Conservation (phyloP, 2,888 invertebrate genomes). For the Drosophila picticornis region DNA sequence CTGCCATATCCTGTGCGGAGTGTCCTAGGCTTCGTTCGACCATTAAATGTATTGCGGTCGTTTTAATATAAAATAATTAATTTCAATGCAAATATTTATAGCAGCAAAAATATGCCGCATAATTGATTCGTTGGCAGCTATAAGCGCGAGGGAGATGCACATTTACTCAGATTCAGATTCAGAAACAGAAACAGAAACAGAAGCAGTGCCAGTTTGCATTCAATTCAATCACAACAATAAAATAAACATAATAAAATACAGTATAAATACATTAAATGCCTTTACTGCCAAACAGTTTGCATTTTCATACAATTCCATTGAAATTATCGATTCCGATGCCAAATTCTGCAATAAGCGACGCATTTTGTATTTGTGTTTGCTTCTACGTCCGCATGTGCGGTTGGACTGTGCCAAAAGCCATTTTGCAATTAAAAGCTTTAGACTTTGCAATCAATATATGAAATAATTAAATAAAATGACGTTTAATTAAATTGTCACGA, state of each 20-base stretch:
- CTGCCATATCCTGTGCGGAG: constrained; percentile 50
- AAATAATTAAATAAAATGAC: constrained; percentile 73
- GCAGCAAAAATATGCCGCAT: constrained; percentile 76
- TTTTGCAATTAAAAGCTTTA: constrained; percentile 73
- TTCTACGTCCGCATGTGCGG: background rate
- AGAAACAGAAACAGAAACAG: background rate
- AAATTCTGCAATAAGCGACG: constrained; percentile 18
- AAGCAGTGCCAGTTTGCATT: constrained; percentile 14
- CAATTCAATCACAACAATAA: constrained; percentile 76
- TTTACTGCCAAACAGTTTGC: constrained; percentile 46
- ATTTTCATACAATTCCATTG: constrained; percentile 39
- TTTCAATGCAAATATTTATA: constrained; percentile 81
- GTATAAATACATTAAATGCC: constrained; percentile 76
- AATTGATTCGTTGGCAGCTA: constrained; percentile 68
- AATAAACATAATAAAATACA: constrained; percentile 75
- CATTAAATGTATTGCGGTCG: constrained; percentile 79
- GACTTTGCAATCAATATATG: constrained; percentile 70
- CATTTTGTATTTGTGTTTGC: background rate
- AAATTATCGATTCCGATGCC: constrained; percentile 47
- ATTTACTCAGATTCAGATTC: constrained; percentile 10
- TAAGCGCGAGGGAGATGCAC: constrained; percentile 7
- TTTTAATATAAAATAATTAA: constrained; percentile 82
- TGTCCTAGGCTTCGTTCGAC: constrained; percentile 51
- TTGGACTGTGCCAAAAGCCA: constrained; percentile 20
- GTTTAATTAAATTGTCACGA: constrained; percentile 77